Percentiles rank a stretch among this genome's conserved stretches.
Conservation (phyloP, 2,797 vertebrate genomes). For the Sternarchorhynchus goeldii region DNA sequence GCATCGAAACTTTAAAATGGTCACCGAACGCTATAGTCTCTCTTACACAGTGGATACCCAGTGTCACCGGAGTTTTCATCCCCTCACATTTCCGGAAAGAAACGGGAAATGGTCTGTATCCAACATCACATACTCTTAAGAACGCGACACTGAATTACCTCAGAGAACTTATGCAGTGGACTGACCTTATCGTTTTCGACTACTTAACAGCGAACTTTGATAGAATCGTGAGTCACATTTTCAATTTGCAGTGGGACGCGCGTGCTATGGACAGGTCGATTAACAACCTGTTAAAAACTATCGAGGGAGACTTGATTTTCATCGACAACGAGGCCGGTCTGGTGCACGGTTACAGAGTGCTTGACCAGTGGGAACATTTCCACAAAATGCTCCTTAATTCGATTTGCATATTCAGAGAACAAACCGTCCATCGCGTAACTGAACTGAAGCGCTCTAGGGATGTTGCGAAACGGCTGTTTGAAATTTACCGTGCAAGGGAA, state of each 20-base stretch:
- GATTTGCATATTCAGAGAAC: slow-evolving; percentile 78
- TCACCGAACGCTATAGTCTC: slow-evolving; percentile 77
- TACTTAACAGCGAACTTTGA: slow-evolving; percentile 83
- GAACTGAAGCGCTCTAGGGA: slow-evolving; percentile 72
- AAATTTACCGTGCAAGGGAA: slow-evolving; percentile 73
- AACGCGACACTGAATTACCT: slow-evolving; percentile 65
- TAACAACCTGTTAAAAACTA: slow-evolving; percentile 77
- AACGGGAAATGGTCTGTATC: slow-evolving; percentile 60
- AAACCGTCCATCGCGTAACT: slow-evolving; percentile 70
- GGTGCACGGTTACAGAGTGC: slow-evolving; percentile 81
- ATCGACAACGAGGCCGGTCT: slow-evolving; percentile 83
- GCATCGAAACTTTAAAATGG: slow-evolving; percentile 76
- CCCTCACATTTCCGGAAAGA: slow-evolving; percentile 70
- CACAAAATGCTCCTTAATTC: slow-evolving; percentile 76
- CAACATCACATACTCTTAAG: slow-evolving; percentile 63
- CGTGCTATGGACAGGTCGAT: slow-evolving; percentile 79
- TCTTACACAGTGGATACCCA: slow-evolving; percentile 79
- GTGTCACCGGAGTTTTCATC: slow-evolving; percentile 76
- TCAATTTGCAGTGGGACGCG: slow-evolving; percentile 82
- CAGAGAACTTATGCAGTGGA: slow-evolving; percentile 80
- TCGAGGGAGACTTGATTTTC: slow-evolving; percentile 76
- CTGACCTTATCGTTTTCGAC: slow-evolving; percentile 78
- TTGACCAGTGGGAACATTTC: slow-evolving; percentile 80
- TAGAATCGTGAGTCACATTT: slow-evolving; percentile 80
- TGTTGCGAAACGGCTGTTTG: slow-evolving; percentile 69